Percentiles rank a stretch among this genome's conserved stretches.
phyloP scores from a whole-genome alignment of 92 coral and sea anemone genomes.

The Blastomussa wellsi region DNA sequence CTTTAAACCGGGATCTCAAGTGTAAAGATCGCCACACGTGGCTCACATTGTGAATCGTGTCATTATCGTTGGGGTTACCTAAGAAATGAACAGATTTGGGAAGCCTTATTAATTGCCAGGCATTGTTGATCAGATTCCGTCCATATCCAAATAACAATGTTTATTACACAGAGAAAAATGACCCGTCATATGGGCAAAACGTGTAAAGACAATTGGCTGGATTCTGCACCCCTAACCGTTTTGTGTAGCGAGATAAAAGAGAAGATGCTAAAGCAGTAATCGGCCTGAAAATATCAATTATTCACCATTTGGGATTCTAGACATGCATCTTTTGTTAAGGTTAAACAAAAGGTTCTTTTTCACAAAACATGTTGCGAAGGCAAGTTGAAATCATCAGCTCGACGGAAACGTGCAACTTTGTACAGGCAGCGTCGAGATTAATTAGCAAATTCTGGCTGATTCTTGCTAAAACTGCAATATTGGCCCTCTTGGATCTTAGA shows the following conservation, averaged over 20 bases:
- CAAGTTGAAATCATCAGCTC: slow-evolving; percentile 6
- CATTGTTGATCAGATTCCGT: slow-evolving; percentile 72
- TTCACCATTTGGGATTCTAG: slow-evolving; percentile 76
- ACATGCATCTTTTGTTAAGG: slow-evolving; percentile 92
- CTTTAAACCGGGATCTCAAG: slow-evolving; percentile 2
- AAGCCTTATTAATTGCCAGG: slow-evolving; percentile 76
- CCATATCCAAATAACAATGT: slow-evolving; percentile 78
- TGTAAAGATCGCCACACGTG: slow-evolving; percentile 51
- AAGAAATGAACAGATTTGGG: slow-evolving; percentile 83
- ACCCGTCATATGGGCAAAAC: slow-evolving; percentile 79
- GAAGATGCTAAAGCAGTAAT: slow-evolving; percentile 48
- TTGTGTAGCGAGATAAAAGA: slow-evolving; percentile 68
- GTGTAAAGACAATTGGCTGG: slow-evolving; percentile 67
- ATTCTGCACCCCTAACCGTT: slow-evolving; percentile 58
- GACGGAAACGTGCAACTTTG: neutral
- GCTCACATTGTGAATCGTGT: slow-evolving; percentile 52
- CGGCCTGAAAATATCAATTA: slow-evolving; percentile 81
- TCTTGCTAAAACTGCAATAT: neutral
- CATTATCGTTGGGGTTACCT: slow-evolving; percentile 72
- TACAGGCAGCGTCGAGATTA: neutral
- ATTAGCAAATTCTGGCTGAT: neutral
- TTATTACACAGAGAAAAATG: slow-evolving; percentile 69
- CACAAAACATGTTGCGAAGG: slow-evolving; percentile 90
- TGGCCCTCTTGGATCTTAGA: slow-evolving; percentile 13
- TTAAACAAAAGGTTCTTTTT: slow-evolving; percentile 85